Evolutionary conservation across 2,113 vertebrate genomes (phyloP).

Genomic region (Xiphophorus couchianus): DNA sequence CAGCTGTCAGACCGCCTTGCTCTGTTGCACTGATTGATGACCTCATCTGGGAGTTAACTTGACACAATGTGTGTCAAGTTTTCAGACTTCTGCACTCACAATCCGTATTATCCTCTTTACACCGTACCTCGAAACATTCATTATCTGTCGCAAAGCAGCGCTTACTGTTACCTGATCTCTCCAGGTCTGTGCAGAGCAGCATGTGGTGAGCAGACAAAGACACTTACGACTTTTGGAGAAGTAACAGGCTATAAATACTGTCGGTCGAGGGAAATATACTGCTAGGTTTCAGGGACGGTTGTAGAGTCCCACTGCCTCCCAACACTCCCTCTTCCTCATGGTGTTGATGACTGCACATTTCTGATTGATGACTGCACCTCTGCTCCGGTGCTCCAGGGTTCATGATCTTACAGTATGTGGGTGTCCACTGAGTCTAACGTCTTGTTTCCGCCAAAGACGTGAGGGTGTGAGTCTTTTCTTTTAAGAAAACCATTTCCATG

Average conservation of each 20-base stretch:
- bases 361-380: conserved; percentile 70
- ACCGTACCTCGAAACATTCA: conserved; percentile 24
- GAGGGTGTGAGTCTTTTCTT: conserved; percentile 34
- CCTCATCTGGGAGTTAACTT: conserved; percentile 76
- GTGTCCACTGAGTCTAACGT: conserved; percentile 47
- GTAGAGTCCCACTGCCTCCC: conserved; percentile 22
- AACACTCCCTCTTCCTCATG: conserved; percentile 51
- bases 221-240: conserved; percentile 21
- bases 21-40: conserved; percentile 74
- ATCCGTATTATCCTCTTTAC: conserved; percentile 30
- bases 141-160: conserved; percentile 5
- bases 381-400: conserved; percentile 38
- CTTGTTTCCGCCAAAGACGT: conserved; percentile 59
- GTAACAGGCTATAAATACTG: conserved; percentile 46
- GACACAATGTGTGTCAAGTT: conserved; percentile 69
- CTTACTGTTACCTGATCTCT: conserved; percentile 42
- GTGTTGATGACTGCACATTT: conserved; percentile 50
- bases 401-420: conserved; percentile 47
- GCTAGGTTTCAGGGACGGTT: conserved; percentile 9
- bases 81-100: conserved; percentile 32
- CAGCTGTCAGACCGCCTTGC: conserved; percentile 63
- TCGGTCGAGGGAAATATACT: conserved; percentile 11
- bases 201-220: conserved; percentile 45
- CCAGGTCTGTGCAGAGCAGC: conserved; percentile 11
- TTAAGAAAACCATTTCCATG: not conserved